Percentiles rank a stretch among this genome's conserved stretches.
These are phyloP conservation scores for Flabesymbios commensalis DNA, from an alignment of 2,888 invertebrate species.

Conservation along the genomic window DNA sequence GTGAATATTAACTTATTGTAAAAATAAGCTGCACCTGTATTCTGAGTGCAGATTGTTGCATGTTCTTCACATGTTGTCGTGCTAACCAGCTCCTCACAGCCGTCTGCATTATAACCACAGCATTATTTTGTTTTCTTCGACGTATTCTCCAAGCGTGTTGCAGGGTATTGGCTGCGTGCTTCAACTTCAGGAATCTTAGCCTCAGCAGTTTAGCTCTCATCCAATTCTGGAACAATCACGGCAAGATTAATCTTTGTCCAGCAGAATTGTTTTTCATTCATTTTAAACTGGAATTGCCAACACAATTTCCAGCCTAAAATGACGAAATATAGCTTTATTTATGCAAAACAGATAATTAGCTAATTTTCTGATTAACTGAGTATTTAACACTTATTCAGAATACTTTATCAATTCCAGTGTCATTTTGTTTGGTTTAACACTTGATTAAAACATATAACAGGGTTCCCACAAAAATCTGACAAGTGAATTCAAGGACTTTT, in stretches of 20 bases:
- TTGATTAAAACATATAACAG: no score
- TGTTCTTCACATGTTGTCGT: slow-evolving; percentile 9
- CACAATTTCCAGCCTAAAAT: no score
- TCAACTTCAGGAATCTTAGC: slow-evolving; percentile 35
- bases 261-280: background rate
- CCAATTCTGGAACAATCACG: slow-evolving; percentile 41
- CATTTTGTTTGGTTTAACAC: no score
- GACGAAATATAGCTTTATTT: no score
- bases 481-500: no score
- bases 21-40: no score
- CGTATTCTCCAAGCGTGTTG: slow-evolving; percentile 35
- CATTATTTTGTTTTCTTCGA: slow-evolving; percentile 27
- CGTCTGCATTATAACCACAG: slow-evolving; percentile 43
- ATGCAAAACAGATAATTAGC: no score
- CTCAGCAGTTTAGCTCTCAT: slow-evolving; percentile 37
- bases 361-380: no score
- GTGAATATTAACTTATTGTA: no score
- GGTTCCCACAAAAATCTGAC: no score
- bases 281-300: background rate
- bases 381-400: no score
- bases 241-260: background rate
- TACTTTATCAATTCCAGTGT: no score
- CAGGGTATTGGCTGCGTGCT: slow-evolving; percentile 20
- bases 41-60: background rate
- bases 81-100: slow-evolving; percentile 32